Conservation (phyloP, 2,888 invertebrate genomes). For the Rhabditoides inermis region DNA sequence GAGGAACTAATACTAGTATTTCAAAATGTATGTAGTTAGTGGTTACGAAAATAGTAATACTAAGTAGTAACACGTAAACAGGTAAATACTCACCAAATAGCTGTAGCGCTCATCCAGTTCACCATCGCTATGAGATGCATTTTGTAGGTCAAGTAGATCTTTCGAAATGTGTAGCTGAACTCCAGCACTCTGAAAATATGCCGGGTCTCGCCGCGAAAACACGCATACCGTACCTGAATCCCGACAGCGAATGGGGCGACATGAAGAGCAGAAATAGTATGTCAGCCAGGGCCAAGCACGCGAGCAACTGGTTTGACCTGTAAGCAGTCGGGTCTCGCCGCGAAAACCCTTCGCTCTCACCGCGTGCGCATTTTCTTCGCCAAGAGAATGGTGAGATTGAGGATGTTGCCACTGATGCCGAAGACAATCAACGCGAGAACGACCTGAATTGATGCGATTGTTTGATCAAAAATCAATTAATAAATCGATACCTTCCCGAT, state of each 20-base stretch:
- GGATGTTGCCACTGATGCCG: slow-evolving; percentile 42
- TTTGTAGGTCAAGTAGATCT: slow-evolving; percentile 38
- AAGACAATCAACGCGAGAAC: slow-evolving; percentile 39
- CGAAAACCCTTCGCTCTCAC: slow-evolving; percentile 7
- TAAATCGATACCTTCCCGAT: slow-evolving; percentile 16
- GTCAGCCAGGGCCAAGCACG: too few species aligned
- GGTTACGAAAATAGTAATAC: too few species aligned
- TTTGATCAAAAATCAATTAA: background rate
- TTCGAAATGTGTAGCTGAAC: slow-evolving; percentile 36
- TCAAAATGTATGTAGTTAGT: too few species aligned
- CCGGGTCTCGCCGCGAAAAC: background rate
- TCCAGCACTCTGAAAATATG: background rate
- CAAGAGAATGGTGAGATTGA: slow-evolving; percentile 42
- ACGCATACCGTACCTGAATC: too few species aligned
- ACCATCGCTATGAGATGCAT: slow-evolving; percentile 41
- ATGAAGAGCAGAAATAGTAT: too few species aligned
- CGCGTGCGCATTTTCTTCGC: slow-evolving; percentile 39
- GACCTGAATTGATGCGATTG: slow-evolving; percentile 10
- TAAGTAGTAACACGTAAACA: background rate
- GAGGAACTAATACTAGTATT: too few species aligned
- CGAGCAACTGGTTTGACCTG: too few species aligned
- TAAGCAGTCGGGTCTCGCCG: too few species aligned
- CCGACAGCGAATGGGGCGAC: too few species aligned
- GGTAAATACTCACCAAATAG: slow-evolving; percentile 38
- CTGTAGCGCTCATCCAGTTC: slow-evolving; percentile 46